Evolutionary conservation across 35 echinoderm and acorn worm genomes (phyloP).

Genomic region (Apostichopus parvimensis): DNA sequence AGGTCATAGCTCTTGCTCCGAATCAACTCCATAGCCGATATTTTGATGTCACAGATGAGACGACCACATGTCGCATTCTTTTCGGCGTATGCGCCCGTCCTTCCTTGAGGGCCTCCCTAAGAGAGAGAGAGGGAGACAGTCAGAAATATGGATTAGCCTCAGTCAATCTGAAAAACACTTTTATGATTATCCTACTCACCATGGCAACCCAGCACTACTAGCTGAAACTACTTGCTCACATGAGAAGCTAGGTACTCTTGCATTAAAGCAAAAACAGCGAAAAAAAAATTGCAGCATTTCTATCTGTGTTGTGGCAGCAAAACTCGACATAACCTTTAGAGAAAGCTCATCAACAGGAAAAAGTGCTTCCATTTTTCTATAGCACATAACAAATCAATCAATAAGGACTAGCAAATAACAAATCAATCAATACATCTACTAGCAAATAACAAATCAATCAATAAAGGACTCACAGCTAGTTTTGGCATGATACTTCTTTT

Average conservation of each 20-base stretch:
- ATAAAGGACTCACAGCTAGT: constrained; percentile 72
- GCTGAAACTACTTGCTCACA: too few relatives aligned
- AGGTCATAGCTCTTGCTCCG: constrained; percentile 97
- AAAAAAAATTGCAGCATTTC: too few relatives aligned
- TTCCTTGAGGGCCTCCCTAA: constrained; percentile 78
- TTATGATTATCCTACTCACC: too few relatives aligned
- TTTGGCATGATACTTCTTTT: constrained; percentile 86
- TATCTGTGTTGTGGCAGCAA: too few relatives aligned
- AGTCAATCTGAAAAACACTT: too few relatives aligned
- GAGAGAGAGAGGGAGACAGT: neutral
- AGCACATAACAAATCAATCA: neutral
- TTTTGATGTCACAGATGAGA: constrained; percentile 92
- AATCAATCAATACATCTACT: too few relatives aligned
- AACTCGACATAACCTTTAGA: too few relatives aligned
- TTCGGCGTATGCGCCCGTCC: constrained; percentile 74
- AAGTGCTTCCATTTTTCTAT: too few relatives aligned
- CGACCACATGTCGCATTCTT: constrained; percentile 95
- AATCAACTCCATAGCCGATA: constrained; percentile 92
- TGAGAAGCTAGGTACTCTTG: too few relatives aligned
- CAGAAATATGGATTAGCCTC: neutral
- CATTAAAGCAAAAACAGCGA: too few relatives aligned
- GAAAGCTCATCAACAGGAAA: too few relatives aligned
- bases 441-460: neutral
- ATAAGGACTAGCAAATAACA: constrained; percentile 56
- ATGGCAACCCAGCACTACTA: too few relatives aligned